These are phyloP conservation scores for Eucera pruinosa DNA, from an alignment of 2,888 invertebrate species.

Conservation along the genomic window DNA sequence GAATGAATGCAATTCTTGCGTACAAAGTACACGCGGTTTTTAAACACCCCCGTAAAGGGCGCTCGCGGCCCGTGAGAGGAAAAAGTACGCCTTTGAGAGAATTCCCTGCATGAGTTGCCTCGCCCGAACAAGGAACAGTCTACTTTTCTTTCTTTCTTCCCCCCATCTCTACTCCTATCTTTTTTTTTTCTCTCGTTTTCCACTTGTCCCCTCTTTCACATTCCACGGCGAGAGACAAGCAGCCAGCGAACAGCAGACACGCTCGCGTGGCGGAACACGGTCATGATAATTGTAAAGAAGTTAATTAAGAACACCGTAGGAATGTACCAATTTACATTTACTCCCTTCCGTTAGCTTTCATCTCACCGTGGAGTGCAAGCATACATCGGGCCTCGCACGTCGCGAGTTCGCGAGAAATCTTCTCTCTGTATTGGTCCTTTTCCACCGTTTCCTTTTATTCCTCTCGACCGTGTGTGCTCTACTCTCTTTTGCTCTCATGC, in stretches of 20 bases:
- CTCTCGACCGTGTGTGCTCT: slow-evolving; percentile 3
- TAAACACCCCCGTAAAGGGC: slow-evolving; percentile 57
- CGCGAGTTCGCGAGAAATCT: slow-evolving; percentile 18
- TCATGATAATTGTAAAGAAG: slow-evolving; percentile 74
- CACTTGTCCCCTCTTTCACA: slow-evolving; percentile 1
- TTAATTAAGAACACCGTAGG: slow-evolving; percentile 74
- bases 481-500: slow-evolving; percentile 19
- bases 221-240: slow-evolving; percentile 38
- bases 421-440: slow-evolving; percentile 35
- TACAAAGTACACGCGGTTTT: slow-evolving; percentile 60
- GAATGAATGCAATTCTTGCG: slow-evolving; percentile 60
- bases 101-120: slow-evolving; percentile 46
- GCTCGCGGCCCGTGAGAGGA: slow-evolving; percentile 14
- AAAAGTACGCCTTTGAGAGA: slow-evolving; percentile 50
- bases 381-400: slow-evolving; percentile 17
- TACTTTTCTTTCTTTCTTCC: slow-evolving; percentile 31
- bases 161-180: slow-evolving; percentile 2
- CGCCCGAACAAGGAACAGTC: slow-evolving; percentile 50
- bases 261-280: slow-evolving; percentile 58
- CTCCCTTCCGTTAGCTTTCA: slow-evolving; percentile 60
- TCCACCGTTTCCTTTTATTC: slow-evolving; percentile 14
- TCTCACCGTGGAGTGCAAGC: slow-evolving; percentile 37
- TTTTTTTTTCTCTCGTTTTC: slow-evolving; percentile 13
- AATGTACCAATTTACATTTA: slow-evolving; percentile 75
- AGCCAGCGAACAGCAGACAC: slow-evolving; percentile 43